Conservation (phyloP, 2,797 vertebrate species). For the Siniperca undulata region DNA sequence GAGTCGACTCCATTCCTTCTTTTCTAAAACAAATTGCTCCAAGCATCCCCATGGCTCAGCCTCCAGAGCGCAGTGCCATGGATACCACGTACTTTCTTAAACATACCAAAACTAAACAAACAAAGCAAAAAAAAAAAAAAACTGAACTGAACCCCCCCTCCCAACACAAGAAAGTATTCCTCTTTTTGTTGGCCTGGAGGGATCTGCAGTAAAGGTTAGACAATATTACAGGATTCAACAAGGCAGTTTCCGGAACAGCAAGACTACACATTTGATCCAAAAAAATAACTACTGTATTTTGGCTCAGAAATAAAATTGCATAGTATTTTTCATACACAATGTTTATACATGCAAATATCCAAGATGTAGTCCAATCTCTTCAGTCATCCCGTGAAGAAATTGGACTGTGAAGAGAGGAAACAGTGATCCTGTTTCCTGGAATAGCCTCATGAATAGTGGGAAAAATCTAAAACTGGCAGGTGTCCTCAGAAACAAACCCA, state of each 20-base stretch:
- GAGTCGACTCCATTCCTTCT: conserved; percentile 46
- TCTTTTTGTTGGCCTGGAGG: conserved; percentile 36
- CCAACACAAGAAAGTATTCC: conserved; percentile 11
- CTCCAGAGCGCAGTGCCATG: conserved; percentile 40
- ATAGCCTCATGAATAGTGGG: conserved; percentile 55
- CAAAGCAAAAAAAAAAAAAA: conserved; percentile 16
- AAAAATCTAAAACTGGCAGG: conserved; percentile 64
- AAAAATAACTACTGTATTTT: conserved; percentile 10
- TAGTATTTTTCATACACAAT: conserved; percentile 7
- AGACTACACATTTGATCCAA: background rate
- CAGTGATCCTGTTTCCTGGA: conserved; percentile 68
- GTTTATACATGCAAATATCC: conserved; percentile 20
- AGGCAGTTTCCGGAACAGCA: background rate
- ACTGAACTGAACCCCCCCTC: background rate
- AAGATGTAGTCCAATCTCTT: conserved; percentile 40
- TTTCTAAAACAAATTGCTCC: conserved; percentile 70
- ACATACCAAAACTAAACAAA: conserved; percentile 44
- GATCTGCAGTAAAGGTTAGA: conserved; percentile 31
- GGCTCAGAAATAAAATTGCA: conserved; percentile 8
- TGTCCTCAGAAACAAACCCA: conserved; percentile 64
- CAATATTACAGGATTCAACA: conserved; percentile 20
- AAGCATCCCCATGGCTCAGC: conserved; percentile 65
- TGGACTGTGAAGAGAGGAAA: conserved; percentile 59
- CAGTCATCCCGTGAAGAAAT: conserved; percentile 37
- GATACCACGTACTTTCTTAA: conserved; percentile 38